These are phyloP conservation scores for Melanargia galathea DNA, from an alignment of 2,888 invertebrate genomes.

Conservation along the genomic window DNA sequence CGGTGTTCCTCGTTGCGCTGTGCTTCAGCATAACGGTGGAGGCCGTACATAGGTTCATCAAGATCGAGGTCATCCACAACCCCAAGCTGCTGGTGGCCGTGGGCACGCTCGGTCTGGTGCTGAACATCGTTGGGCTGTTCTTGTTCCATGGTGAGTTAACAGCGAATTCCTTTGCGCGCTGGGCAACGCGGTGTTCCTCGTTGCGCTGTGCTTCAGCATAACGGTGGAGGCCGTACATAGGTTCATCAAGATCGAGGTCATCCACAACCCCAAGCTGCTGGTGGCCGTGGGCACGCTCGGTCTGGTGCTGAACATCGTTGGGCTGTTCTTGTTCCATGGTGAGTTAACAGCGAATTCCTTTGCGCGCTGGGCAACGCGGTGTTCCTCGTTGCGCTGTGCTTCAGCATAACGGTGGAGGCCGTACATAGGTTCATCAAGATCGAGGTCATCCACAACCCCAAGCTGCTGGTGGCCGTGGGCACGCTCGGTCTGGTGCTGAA, in stretches of 20 bases:
- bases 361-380: conserved; percentile 99
- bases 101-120: conserved; percentile 93
- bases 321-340: conserved; percentile 96
- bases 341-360: conserved; percentile 88
- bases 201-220: conserved; percentile 98
- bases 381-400: conserved; percentile 98
- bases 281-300: conserved; percentile 95
- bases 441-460: conserved; percentile 92
- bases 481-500: conserved; percentile 95
- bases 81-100: conserved; percentile 92
- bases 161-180: conserved; percentile 96
- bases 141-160: conserved; percentile 92
- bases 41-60: conserved; percentile 96
- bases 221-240: conserved; percentile 98
- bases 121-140: conserved; percentile 95
- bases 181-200: conserved; percentile 98
- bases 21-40: conserved; percentile 99
- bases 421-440: conserved; percentile 95
- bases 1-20: conserved; percentile 97
- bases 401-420: conserved; percentile 99
- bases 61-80: conserved; percentile 91
- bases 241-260: conserved; percentile 91
- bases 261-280: conserved; percentile 91
- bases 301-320: conserved; percentile 95
- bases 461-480: conserved; percentile 93